Conservation (phyloP, 2,797 vertebrate genomes). For the Ctenopoma multispine region DNA sequence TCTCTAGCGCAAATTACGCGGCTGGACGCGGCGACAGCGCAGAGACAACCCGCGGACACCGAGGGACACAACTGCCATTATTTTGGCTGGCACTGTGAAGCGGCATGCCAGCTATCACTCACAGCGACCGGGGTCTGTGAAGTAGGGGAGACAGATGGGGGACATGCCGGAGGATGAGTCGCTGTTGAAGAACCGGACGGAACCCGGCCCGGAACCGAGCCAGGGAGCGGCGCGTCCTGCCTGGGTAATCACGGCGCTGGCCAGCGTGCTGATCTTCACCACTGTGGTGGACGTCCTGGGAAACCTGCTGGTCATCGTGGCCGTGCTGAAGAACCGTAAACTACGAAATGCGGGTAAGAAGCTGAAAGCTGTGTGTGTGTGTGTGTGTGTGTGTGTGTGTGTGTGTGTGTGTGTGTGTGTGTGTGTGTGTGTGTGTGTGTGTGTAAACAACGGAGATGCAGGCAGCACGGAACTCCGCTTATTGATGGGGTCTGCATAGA, state of each 20-base stretch:
- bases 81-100: conserved; percentile 13
- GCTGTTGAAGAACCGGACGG: conserved; percentile 76
- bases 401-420: not conserved
- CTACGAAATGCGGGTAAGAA: conserved; percentile 88
- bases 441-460: not conserved
- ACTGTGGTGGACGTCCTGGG: conserved; percentile 88
- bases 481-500: not conserved
- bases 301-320: conserved; percentile 87
- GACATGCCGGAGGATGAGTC: conserved; percentile 84
- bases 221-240: conserved; percentile 71
- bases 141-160: conserved; percentile 7
- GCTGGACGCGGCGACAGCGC: conserved; percentile 6
- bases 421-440: conserved; percentile 2
- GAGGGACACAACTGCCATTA: not conserved
- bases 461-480: not conserved
- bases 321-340: conserved; percentile 88
- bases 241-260: conserved; percentile 84
- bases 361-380: conserved; percentile 1
- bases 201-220: conserved; percentile 64
- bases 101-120: conserved; percentile 18
- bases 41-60: not conserved
- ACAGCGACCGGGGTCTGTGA: conserved; percentile 10
- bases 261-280: conserved; percentile 88
- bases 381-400: too few relatives aligned
- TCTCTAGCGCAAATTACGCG: conserved; percentile 5